phyloP scores from a whole-genome alignment of 2,113 vertebrate genomes.

The Lophura nycthemera region DNA sequence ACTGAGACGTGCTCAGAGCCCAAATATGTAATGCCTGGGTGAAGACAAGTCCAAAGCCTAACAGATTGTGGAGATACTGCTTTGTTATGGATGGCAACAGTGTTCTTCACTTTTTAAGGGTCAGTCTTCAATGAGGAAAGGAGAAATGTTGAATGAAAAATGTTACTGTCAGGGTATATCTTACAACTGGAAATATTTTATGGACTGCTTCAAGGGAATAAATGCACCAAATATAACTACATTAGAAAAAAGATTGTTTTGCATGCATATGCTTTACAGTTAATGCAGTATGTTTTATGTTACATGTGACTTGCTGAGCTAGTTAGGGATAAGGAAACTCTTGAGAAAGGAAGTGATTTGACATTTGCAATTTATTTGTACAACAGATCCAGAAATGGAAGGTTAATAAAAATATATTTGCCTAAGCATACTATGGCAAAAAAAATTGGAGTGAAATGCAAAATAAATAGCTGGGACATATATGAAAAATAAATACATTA shows the following conservation, averaged over 20 bases:
- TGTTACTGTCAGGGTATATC: background rate
- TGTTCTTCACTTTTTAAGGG: background rate
- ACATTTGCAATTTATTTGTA: constrained; percentile 41
- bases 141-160: background rate
- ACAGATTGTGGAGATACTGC: background rate
- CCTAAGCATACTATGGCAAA: background rate
- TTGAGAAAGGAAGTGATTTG: constrained; percentile 45
- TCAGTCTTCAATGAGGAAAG: background rate
- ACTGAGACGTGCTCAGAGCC: background rate
- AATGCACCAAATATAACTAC: constrained; percentile 28
- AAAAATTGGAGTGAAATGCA: background rate
- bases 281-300: constrained; percentile 36
- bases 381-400: constrained; percentile 24
- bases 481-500: constrained; percentile 13
- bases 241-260: background rate
- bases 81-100: background rate
- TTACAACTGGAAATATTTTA: constrained; percentile 29
- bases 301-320: constrained; percentile 29
- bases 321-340: constrained; percentile 35
- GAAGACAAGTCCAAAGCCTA: background rate
- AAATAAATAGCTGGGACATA: constrained; percentile 1
- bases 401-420: background rate
- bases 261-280: constrained; percentile 28
- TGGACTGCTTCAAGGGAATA: constrained; percentile 33
- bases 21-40: background rate